Conservation (phyloP, 2,113 vertebrate species). For the Aspiorhynchus laticeps region DNA sequence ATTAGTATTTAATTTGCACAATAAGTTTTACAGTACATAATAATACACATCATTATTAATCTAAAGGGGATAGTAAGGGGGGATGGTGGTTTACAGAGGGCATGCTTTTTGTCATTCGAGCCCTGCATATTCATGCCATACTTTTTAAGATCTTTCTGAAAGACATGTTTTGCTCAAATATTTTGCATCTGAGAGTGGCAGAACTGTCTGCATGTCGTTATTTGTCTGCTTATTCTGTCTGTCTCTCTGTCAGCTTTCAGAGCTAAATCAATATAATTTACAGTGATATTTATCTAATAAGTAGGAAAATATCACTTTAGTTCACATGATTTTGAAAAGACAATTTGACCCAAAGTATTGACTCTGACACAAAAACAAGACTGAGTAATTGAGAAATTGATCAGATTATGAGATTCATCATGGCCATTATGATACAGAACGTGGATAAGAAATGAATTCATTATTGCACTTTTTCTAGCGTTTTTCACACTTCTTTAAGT, state of each 20-base stretch:
- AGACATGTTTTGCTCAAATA: neutral
- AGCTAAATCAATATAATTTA: conserved; percentile 36
- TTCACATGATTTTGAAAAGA: conserved; percentile 45
- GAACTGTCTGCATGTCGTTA: neutral
- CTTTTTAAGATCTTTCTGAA: too few species aligned
- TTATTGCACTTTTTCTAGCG: neutral
- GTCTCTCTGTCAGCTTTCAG: neutral
- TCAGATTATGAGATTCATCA: neutral
- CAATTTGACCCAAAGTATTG: conserved; percentile 50
- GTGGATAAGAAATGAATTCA: neutral
- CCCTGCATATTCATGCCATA: too few species aligned
- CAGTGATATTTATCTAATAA: conserved; percentile 26
- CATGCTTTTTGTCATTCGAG: neutral
- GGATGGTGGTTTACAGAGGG: neutral
- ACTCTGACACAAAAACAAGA: neutral
- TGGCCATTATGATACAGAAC: neutral
- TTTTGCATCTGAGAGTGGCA: neutral
- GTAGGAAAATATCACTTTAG: conserved; percentile 27
- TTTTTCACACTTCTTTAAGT: neutral
- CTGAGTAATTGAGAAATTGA: neutral
- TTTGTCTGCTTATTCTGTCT: neutral
- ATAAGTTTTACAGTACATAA: too few species aligned
- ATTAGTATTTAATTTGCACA: neutral
- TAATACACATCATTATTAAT: neutral
- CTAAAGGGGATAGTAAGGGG: neutral